These are phyloP conservation scores for Formica selysi DNA, from an alignment of 1,140 invertebrate genomes.

Conservation along the genomic window DNA sequence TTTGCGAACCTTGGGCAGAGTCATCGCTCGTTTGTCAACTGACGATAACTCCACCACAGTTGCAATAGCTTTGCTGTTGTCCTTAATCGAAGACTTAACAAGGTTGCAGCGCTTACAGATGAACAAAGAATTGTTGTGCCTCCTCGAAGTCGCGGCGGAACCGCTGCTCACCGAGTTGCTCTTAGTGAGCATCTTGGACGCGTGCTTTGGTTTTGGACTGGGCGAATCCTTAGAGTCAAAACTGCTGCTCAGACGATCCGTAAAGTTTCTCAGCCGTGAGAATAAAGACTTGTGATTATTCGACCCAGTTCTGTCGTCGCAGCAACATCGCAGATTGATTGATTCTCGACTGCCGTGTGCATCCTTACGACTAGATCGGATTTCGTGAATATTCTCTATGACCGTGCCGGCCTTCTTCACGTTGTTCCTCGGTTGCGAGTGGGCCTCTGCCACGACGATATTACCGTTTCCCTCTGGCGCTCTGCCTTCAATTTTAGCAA, in stretches of 20 bases:
- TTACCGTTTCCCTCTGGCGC: slow-evolving; percentile 77
- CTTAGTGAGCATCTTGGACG: slow-evolving; percentile 77
- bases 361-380: slow-evolving; percentile 68
- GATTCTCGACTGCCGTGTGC: slow-evolving; percentile 48
- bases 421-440: slow-evolving; percentile 63
- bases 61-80: slow-evolving; percentile 51
- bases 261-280: slow-evolving; percentile 82
- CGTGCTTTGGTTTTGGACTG: slow-evolving; percentile 76
- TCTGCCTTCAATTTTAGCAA: slow-evolving; percentile 53
- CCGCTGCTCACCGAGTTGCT: slow-evolving; percentile 79
- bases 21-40: slow-evolving; percentile 82
- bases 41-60: slow-evolving; percentile 69
- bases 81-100: slow-evolving; percentile 71
- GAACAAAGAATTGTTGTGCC: slow-evolving; percentile 61
- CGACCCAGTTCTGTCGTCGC: slow-evolving; percentile 78
- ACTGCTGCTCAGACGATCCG: slow-evolving; percentile 83
- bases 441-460: slow-evolving; percentile 45
- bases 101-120: slow-evolving; percentile 83
- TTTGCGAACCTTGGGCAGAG: slow-evolving; percentile 81
- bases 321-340: slow-evolving; percentile 75
- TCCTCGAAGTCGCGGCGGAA: slow-evolving; percentile 40
- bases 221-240: slow-evolving; percentile 83
- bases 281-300: slow-evolving; percentile 83
- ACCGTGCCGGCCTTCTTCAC: slow-evolving; percentile 63
- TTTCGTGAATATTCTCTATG: slow-evolving; percentile 65